These are phyloP conservation scores for Triplophysa tibetana DNA, from an alignment of 2,113 vertebrate genomes.

Conservation along the genomic window DNA sequence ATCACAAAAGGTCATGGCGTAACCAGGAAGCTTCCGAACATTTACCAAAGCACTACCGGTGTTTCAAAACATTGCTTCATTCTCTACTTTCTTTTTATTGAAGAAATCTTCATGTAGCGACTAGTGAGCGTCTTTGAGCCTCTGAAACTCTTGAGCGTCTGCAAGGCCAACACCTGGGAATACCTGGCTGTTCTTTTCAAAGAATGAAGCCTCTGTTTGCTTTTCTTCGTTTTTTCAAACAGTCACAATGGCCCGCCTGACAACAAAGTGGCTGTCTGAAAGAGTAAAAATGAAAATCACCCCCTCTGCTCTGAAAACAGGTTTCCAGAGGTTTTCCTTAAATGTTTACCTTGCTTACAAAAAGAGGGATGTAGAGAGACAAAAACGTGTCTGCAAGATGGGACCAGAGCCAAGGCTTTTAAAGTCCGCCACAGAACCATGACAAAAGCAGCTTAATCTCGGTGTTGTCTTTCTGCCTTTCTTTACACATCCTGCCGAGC, in stretches of 20 bases:
- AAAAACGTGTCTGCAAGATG: slow-evolving; percentile 76
- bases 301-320: slow-evolving; percentile 41
- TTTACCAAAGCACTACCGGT: neutral
- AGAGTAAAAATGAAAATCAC: slow-evolving; percentile 63
- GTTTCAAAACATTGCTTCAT: neutral
- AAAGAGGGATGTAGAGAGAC: slow-evolving; percentile 60
- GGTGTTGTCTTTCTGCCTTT: slow-evolving; percentile 81
- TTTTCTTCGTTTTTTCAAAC: slow-evolving; percentile 58
- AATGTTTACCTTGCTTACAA: slow-evolving; percentile 68
- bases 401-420: slow-evolving; percentile 81
- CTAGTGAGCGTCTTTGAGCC: slow-evolving; percentile 38
- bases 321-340: slow-evolving; percentile 43
- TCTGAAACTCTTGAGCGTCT: slow-evolving; percentile 39
- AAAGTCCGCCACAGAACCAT: slow-evolving; percentile 80
- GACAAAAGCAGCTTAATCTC: slow-evolving; percentile 86
- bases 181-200: slow-evolving; percentile 67
- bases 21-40: slow-evolving; percentile 6
- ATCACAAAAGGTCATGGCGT: neutral
- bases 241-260: slow-evolving; percentile 63
- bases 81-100: slow-evolving; percentile 5
- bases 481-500: slow-evolving; percentile 73
- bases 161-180: slow-evolving; percentile 59
- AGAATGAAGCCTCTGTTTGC: slow-evolving; percentile 67
- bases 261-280: slow-evolving; percentile 69
- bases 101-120: slow-evolving; percentile 30